phyloP scores from a whole-genome alignment of 2,797 vertebrate species.

The Apodemus agrarius region DNA sequence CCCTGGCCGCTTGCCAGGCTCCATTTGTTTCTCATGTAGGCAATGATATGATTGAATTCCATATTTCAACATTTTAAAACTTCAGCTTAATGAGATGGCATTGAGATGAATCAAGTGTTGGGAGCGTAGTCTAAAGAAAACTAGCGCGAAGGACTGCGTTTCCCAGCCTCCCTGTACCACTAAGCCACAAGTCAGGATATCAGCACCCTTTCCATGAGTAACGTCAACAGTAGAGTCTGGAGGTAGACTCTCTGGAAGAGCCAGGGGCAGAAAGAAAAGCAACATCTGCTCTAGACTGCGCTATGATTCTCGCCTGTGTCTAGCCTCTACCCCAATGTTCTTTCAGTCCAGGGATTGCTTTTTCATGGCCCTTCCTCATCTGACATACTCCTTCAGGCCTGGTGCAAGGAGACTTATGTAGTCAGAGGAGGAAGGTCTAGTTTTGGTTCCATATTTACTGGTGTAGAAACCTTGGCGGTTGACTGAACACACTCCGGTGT shows the following conservation, averaged over 20 bases:
- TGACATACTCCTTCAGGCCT: not conserved
- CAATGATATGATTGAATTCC: conserved; percentile 79
- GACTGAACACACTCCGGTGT: not conserved
- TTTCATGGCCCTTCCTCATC: not conserved
- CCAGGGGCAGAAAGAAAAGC: not conserved
- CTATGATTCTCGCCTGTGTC: not conserved
- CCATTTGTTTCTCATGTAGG: conserved; percentile 68
- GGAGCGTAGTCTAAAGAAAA: conserved; percentile 24
- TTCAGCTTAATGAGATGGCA: conserved; percentile 79
- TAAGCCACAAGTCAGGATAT: not conserved
- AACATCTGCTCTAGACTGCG: not conserved
- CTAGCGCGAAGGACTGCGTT: not conserved
- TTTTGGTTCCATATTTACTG: not conserved
- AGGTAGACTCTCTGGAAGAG: not conserved
- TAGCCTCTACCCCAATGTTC: not conserved
- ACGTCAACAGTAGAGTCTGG: not conserved
- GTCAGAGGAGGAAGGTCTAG: not conserved
- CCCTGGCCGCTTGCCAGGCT: conserved; percentile 75
- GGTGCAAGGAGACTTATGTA: not conserved
- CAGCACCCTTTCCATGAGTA: not conserved
- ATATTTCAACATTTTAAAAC: conserved; percentile 73
- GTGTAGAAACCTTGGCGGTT: conserved; percentile 2
- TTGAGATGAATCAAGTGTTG: conserved; percentile 55
- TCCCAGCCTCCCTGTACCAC: not conserved
- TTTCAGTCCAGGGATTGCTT: not conserved